Evolutionary conservation across 2,797 vertebrate species (phyloP).

Genomic region (Tympanoctomys barrerae): DNA sequence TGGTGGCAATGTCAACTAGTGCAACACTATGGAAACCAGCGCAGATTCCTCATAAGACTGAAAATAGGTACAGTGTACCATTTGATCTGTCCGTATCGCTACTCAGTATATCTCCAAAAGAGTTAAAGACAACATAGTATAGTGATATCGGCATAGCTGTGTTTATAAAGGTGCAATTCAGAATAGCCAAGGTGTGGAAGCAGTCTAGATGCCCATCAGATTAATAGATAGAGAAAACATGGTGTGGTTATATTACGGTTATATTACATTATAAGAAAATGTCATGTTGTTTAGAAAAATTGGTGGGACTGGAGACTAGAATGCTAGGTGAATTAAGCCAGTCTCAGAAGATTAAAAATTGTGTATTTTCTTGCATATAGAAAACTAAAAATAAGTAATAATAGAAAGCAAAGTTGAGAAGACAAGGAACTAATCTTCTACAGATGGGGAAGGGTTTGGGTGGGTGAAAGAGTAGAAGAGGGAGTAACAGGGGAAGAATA

Average conservation of each 20-base stretch:
- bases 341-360: background rate
- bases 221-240: too few relatives aligned
- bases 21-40: background rate
- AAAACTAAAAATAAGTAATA: background rate
- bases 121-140: background rate
- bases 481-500: background rate
- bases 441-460: background rate
- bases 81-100: background rate
- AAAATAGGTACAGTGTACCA: background rate
- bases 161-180: background rate
- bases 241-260: too few relatives aligned
- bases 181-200: background rate
- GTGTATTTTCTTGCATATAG: background rate
- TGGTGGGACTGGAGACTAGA: background rate
- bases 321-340: background rate
- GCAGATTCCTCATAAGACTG: background rate
- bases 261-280: background rate
- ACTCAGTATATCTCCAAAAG: background rate
- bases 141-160: background rate
- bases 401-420: background rate
- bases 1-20: background rate
- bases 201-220: background rate
- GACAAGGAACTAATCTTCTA: background rate
- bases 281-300: background rate
- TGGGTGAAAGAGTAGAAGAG: background rate